phyloP scores from a whole-genome alignment of 2,113 vertebrate species.

The Cyphomyrus discorhynchus region DNA sequence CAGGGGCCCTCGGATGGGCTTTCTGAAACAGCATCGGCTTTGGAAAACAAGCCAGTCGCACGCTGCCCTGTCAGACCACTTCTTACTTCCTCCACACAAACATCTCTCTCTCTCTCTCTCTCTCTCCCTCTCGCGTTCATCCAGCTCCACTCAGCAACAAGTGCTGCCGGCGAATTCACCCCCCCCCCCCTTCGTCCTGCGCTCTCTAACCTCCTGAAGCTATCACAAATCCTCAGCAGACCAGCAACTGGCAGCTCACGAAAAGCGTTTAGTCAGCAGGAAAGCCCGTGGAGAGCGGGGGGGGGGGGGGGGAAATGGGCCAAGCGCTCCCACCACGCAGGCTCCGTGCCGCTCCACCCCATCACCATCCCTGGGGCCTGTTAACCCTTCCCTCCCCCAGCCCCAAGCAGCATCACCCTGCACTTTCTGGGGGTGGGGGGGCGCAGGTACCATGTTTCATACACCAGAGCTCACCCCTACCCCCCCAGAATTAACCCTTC shows the following conservation, averaged over 20 bases:
- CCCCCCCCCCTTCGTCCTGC: background rate
- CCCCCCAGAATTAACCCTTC: background rate
- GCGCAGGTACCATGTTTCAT: background rate
- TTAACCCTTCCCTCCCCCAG: background rate
- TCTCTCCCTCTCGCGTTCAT: background rate
- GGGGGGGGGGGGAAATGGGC: constrained; percentile 8
- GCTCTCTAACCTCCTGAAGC: constrained; percentile 53
- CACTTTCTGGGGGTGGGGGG: background rate
- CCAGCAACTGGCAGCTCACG: constrained; percentile 67
- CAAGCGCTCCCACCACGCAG: background rate
- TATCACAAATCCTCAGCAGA: constrained; percentile 67
- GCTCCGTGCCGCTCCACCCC: background rate
- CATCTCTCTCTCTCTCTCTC: background rate
- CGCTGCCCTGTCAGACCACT: background rate
- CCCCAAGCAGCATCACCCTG: background rate
- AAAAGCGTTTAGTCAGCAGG: constrained; percentile 77
- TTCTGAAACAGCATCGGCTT: background rate
- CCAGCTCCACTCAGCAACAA: constrained; percentile 23
- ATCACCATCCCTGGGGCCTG: background rate
- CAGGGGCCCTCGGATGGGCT: background rate
- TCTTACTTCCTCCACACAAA: background rate
- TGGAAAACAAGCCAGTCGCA: background rate
- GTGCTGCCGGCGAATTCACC: background rate
- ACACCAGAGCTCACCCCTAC: background rate
- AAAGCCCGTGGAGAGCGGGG: constrained; percentile 37